These are phyloP conservation scores for Araneus ventricosus DNA, from an alignment of 1,140 invertebrate species.

Conservation along the genomic window DNA sequence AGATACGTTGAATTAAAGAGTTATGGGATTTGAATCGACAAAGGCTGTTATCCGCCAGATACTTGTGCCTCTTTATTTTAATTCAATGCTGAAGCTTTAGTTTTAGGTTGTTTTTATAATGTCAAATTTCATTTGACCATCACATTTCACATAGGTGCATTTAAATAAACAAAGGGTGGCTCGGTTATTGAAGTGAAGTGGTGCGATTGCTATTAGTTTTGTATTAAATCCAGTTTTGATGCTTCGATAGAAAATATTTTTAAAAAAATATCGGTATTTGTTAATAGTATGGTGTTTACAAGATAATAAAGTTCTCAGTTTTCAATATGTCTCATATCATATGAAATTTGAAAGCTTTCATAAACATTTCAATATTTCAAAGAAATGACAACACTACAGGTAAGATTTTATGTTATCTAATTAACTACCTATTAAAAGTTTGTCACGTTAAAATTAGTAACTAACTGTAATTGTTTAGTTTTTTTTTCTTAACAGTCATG, in stretches of 20 bases:
- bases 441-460: background rate
- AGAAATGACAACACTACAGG: constrained; percentile 31
- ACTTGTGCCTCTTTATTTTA: too few relatives aligned
- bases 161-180: too few relatives aligned
- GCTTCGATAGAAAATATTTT: background rate
- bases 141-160: too few relatives aligned
- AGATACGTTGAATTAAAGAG: too few relatives aligned
- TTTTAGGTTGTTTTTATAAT: too few relatives aligned
- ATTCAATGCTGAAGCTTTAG: too few relatives aligned
- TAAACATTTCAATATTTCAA: background rate
- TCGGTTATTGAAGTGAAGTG: background rate
- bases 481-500: background rate
- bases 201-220: background rate
- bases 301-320: background rate
- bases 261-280: background rate
- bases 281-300: background rate
- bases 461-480: background rate
- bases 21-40: too few relatives aligned
- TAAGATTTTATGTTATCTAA: background rate
- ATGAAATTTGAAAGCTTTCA: background rate
- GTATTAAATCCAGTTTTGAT: background rate
- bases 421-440: background rate
- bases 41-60: too few relatives aligned
- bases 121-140: too few relatives aligned
- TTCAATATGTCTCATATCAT: background rate